Percentiles rank a stretch among this genome's conserved stretches.
These are phyloP conservation scores for Zophobas morio DNA, from an alignment of 1,140 invertebrate genomes.

Conservation along the genomic window DNA sequence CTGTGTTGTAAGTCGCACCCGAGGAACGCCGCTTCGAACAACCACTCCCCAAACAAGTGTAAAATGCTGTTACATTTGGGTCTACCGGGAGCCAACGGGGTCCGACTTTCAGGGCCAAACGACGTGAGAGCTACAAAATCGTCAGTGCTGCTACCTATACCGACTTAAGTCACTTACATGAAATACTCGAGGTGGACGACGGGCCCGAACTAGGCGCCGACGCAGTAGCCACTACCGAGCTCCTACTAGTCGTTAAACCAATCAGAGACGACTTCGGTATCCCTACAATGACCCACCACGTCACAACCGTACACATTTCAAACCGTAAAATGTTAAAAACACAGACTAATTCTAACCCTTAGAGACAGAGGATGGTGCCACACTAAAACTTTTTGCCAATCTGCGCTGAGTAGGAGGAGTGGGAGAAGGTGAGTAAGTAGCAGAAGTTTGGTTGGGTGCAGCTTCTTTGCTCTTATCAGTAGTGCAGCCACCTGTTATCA, in stretches of 20 bases:
- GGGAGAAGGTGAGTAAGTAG: constrained; percentile 71
- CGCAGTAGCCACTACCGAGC: constrained; percentile 61
- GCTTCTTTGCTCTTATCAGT: constrained; percentile 63
- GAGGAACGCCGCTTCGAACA: constrained; percentile 95
- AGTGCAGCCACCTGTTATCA: constrained; percentile 63
- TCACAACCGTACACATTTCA: neutral
- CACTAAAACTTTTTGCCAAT: constrained; percentile 91
- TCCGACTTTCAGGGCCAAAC: constrained; percentile 56
- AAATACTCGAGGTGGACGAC: constrained; percentile 77
- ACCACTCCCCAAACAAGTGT: constrained; percentile 96
- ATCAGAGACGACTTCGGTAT: constrained; percentile 85
- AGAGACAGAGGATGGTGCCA: constrained; percentile 76
- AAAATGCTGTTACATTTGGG: constrained; percentile 93
- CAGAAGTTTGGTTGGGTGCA: constrained; percentile 44
- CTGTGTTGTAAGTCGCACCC: constrained; percentile 78
- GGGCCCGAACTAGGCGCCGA: constrained; percentile 73
- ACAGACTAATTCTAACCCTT: constrained; percentile 63
- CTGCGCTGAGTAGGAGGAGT: constrained; percentile 86
- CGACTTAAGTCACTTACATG: constrained; percentile 70
- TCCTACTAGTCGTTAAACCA: constrained; percentile 80
- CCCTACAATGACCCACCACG: constrained; percentile 70
- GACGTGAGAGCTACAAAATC: constrained; percentile 67
- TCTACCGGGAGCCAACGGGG: constrained; percentile 79
- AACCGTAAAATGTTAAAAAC: constrained; percentile 37
- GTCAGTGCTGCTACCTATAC: constrained; percentile 9